A percentile compares a stretch with the other conserved stretches of the same genome.
Conservation (phyloP, 2,888 invertebrate genomes). For the Nineta flava region DNA sequence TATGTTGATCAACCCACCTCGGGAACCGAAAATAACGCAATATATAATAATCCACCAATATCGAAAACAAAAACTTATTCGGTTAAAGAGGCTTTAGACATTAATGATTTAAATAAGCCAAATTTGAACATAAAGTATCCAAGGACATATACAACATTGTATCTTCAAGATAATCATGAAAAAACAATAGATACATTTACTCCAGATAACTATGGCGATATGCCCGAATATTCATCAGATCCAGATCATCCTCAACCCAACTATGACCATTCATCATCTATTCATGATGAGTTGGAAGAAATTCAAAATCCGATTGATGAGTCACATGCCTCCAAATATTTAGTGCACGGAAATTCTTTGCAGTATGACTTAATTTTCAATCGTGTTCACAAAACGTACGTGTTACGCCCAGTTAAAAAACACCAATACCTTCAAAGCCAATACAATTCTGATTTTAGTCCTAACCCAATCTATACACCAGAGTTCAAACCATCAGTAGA, state of each 20-base stretch:
- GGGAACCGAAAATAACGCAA: too few species aligned
- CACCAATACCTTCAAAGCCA: neutral
- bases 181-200: neutral
- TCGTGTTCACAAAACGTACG: neutral
- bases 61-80: constrained; percentile 23
- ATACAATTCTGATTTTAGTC: neutral
- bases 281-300: neutral
- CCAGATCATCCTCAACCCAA: neutral
- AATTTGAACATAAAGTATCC: constrained; percentile 22
- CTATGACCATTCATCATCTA: neutral
- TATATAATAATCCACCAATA: constrained; percentile 17
- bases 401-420: neutral
- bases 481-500: neutral
- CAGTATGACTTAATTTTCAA: constrained; percentile 2
- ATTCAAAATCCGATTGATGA: neutral
- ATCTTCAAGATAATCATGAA: constrained; percentile 18
- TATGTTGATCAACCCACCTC: too few species aligned
- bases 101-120: constrained; percentile 10
- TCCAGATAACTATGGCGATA: neutral
- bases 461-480: neutral
- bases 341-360: neutral
- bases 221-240: neutral
- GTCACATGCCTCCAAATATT: neutral
- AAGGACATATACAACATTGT: constrained; percentile 27
- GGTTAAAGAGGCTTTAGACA: constrained; percentile 18